Base-by-base conservation (phyloP, 1,140 invertebrate species). In the Bombus ignitus region DNA sequence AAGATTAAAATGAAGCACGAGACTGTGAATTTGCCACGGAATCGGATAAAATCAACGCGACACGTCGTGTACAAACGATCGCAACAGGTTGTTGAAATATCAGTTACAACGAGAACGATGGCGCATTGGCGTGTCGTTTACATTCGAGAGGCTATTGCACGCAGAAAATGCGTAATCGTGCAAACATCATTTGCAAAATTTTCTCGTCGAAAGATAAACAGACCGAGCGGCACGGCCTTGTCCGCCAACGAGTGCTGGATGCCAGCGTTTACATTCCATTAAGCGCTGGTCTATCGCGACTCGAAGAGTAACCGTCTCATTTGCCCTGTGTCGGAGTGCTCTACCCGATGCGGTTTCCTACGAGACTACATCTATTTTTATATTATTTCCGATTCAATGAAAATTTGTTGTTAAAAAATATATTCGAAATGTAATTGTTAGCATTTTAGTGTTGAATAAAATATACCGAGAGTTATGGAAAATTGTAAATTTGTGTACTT, bases 261-360 rank as follows among this genome's bases (percentile, higher is more conserved):
- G 13, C 76, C 44, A 71, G 47, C 74, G 71, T 65, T 53, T 42
- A 78, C 37, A 37, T 75, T 68, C 47, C 53, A 83, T 74, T 57
- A 66, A 88, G 9, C 74, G 81, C 25, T 73, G 68, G 59, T 72
- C 75, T 75, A 78, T 88, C 59, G 35, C 28, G 5, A 39, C 74
- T 88, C 72, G 71, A 75, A 83, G n/a, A 88, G 39, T 10, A 44
- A 87, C 62, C n/a, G 81, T 87, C 81, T 73, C 68, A 44, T 37
- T 83, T 87, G 68, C 71, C 78, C 53, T 86, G 73, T 28, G 25
- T 47, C 71, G 73, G 35, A 9, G 59, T 2, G 28, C 0, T 25
- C 8, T 74, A 62, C 47, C 8, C 66, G 44, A 8, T 74, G 68
- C 70, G 75, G 53, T 79, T 83, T 79, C 57, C 62, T 42, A 82